Conservation (phyloP, 2,797 vertebrate genomes). For the Acanthornis magna region DNA sequence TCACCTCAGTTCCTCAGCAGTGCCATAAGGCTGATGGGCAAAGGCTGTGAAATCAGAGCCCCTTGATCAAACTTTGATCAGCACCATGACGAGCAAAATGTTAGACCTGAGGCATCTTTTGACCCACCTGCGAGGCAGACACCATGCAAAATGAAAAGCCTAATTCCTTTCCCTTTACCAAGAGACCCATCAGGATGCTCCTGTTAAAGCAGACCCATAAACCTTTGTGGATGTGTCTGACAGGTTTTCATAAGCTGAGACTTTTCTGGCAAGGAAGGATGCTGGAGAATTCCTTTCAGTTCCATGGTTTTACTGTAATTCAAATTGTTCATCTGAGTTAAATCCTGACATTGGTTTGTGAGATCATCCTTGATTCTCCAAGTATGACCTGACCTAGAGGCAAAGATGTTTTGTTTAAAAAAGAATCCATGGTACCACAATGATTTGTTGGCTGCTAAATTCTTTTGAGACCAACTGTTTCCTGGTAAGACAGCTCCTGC, state of each 20-base stretch:
- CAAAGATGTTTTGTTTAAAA: background rate
- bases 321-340: background rate
- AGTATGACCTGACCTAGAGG: background rate
- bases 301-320: background rate
- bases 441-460: background rate
- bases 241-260: background rate
- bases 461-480: background rate
- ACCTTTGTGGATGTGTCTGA: background rate
- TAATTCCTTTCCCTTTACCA: background rate
- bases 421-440: background rate
- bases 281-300: background rate
- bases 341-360: background rate
- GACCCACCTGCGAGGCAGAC: background rate
- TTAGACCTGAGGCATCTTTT: background rate
- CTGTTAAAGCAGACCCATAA: background rate
- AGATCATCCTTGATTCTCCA: background rate
- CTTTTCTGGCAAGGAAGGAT: background rate
- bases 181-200: background rate
- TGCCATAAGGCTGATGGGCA: background rate
- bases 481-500: background rate
- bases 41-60: background rate
- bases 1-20: background rate
- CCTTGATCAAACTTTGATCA: background rate
- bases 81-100: background rate
- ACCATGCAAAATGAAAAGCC: background rate